phyloP scores from a whole-genome alignment of 92 coral and sea anemone species.

The Epizoanthus ramosus region DNA sequence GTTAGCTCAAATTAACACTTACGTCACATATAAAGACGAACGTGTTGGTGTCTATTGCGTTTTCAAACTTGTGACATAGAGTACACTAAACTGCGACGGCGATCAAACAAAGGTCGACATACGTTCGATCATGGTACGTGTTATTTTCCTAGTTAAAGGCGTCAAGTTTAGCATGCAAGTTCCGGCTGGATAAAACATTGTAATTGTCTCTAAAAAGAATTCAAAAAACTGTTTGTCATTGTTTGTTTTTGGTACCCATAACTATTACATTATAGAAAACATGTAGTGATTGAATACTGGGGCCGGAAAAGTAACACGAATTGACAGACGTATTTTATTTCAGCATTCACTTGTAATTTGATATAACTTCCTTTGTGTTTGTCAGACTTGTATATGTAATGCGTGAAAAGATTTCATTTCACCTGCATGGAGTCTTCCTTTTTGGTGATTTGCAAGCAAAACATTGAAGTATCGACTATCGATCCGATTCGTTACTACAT shows the following conservation, averaged over 20 bases:
- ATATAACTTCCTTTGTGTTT: conserved; percentile 26
- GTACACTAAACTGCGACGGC: neutral
- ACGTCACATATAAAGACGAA: neutral
- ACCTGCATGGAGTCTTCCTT: neutral
- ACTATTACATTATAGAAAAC: too few relatives aligned
- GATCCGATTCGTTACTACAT: neutral
- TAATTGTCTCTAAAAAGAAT: too few relatives aligned
- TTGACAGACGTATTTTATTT: conserved; percentile 5
- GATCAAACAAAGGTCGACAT: neutral
- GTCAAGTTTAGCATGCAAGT: neutral
- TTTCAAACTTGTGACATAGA: neutral
- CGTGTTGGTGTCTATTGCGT: neutral
- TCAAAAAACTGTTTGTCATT: too few relatives aligned
- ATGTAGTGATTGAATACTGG: neutral
- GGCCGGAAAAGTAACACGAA: neutral
- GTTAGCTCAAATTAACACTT: neutral
- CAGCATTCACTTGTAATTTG: conserved; percentile 11
- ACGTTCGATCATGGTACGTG: neutral
- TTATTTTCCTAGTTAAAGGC: neutral
- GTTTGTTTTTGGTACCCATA: too few relatives aligned
- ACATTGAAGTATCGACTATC: neutral
- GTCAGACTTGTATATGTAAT: neutral
- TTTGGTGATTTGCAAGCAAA: too few relatives aligned
- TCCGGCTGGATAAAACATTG: conserved; percentile 7
- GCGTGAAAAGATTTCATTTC: neutral